Evolutionary conservation across 2,888 invertebrate genomes (phyloP).

Genomic region (Drosophila nigricruria): DNA sequence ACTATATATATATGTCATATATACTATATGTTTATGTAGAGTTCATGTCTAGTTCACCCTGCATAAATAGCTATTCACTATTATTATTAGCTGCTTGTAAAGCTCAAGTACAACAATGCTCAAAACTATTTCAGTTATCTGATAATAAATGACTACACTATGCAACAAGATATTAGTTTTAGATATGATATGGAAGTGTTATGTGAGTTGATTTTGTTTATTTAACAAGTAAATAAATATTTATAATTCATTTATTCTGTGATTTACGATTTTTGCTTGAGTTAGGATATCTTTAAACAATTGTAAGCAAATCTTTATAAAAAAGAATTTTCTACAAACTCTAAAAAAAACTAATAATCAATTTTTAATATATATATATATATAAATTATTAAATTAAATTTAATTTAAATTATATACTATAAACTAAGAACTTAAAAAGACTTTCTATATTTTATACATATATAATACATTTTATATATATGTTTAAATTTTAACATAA

Average conservation of each 20-base stretch:
- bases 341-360: neutral
- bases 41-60: constrained; percentile 2
- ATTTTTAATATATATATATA: neutral
- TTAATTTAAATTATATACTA: no score
- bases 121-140: constrained; percentile 14
- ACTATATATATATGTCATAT: neutral
- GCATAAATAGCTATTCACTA: constrained; percentile 41
- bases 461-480: neutral
- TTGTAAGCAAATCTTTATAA: neutral
- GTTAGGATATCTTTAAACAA: neutral
- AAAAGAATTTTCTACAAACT: neutral
- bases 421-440: neutral
- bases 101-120: constrained; percentile 19
- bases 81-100: constrained; percentile 13
- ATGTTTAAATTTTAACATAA: neutral
- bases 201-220: neutral
- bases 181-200: neutral
- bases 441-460: neutral
- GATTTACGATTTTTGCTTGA: neutral
- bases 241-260: neutral
- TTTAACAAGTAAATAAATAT: neutral
- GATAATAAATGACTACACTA: constrained; percentile 16
- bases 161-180: neutral
- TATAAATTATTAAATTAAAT: no score
- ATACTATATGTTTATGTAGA: neutral